Percentiles rank a stretch among this genome's conserved stretches.
phyloP scores from a whole-genome alignment of 2,797 vertebrate species.

The Lacerta viridis region DNA sequence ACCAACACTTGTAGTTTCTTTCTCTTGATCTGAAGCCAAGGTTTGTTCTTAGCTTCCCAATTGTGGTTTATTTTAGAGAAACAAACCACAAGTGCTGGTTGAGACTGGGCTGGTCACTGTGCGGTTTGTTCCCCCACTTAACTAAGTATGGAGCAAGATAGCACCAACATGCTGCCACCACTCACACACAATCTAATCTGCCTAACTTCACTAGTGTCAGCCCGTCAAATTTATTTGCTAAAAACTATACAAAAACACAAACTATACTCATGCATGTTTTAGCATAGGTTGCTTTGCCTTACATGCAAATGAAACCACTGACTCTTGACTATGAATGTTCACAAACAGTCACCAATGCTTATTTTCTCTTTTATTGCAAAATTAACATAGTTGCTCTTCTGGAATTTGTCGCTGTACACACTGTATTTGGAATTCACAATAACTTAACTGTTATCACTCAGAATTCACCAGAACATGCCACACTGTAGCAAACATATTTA shows the following conservation, averaged over 20 bases:
- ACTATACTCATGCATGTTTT: too few relatives aligned
- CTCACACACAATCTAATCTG: too few relatives aligned
- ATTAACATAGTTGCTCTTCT: background rate
- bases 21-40: background rate
- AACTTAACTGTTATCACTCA: background rate
- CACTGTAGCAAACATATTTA: background rate
- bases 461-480: background rate
- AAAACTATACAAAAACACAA: too few relatives aligned
- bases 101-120: background rate
- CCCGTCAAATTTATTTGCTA: too few relatives aligned
- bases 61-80: background rate
- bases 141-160: background rate
- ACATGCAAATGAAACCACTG: too few relatives aligned
- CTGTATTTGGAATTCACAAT: background rate
- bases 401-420: background rate
- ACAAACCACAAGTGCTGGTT: background rate
- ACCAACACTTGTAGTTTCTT: background rate
- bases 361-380: background rate
- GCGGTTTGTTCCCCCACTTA: background rate
- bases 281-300: too few relatives aligned
- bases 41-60: background rate
- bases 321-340: background rate
- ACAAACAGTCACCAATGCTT: background rate
- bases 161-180: too few relatives aligned
- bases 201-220: too few relatives aligned